These are phyloP conservation scores for Lordiphosa collinella DNA, from an alignment of 1,140 invertebrate genomes.

Conservation along the genomic window DNA sequence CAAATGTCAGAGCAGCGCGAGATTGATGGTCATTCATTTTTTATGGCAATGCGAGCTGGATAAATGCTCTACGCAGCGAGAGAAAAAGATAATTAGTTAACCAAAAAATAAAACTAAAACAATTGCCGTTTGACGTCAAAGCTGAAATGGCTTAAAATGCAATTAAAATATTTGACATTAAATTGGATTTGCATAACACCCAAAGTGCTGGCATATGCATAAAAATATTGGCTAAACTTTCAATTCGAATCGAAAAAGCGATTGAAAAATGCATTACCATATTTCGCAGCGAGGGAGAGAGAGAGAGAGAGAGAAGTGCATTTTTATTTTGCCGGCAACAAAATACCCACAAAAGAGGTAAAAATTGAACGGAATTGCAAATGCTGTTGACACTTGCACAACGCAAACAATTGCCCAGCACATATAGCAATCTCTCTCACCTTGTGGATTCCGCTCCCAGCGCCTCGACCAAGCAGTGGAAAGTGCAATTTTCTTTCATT, in stretches of 20 bases:
- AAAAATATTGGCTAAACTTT: slow-evolving; percentile 39
- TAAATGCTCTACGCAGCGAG: slow-evolving; percentile 31
- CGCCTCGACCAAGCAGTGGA: slow-evolving; percentile 3
- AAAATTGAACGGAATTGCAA: slow-evolving; percentile 75
- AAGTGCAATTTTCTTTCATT: slow-evolving; percentile 9
- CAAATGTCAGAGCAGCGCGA: slow-evolving; percentile 43
- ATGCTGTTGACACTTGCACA: slow-evolving; percentile 76
- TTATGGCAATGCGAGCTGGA: slow-evolving; percentile 58
- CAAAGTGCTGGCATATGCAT: slow-evolving; percentile 1
- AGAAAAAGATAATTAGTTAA: slow-evolving; percentile 25
- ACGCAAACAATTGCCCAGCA: slow-evolving; percentile 68
- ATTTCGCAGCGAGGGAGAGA: background rate
- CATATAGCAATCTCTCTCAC: slow-evolving; percentile 30
- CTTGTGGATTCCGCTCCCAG: background rate
- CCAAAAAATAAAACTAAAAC: slow-evolving; percentile 15
- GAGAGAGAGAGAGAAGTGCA: background rate
- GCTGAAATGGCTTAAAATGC: slow-evolving; percentile 22
- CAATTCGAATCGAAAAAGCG: slow-evolving; percentile 23
- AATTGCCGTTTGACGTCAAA: slow-evolving; percentile 17
- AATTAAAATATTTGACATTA: slow-evolving; percentile 8
- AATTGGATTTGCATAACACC: slow-evolving; percentile 12
- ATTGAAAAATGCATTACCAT: slow-evolving; percentile 10
- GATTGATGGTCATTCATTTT: slow-evolving; percentile 69
- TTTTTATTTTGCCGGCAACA: slow-evolving; percentile 11
- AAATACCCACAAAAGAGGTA: slow-evolving; percentile 55